phyloP scores from a whole-genome alignment of 2,797 vertebrate species.

The Manis javanica region DNA sequence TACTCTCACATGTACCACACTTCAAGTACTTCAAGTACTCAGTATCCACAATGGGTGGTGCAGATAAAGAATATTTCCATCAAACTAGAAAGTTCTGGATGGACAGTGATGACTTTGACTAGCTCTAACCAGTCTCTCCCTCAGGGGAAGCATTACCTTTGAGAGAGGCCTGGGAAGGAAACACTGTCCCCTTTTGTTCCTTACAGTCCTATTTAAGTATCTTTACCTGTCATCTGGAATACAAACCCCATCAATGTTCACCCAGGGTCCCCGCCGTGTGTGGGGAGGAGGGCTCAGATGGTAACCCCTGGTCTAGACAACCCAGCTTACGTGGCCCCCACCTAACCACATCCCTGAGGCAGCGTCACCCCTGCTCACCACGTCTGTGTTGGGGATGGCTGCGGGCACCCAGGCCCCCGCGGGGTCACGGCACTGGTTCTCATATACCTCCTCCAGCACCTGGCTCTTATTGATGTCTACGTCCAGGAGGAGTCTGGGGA shows the following conservation, averaged over 20 bases:
- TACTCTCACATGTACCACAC: background rate
- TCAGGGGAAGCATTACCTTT: background rate
- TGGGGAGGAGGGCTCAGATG: background rate
- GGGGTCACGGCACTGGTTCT: slow-evolving; percentile 77
- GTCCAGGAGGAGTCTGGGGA: slow-evolving; percentile 81
- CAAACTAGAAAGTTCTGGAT: background rate
- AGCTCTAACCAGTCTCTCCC: background rate
- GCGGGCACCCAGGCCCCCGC: slow-evolving; percentile 74
- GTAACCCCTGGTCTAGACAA: fast-evolving
- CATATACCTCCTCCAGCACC: slow-evolving; percentile 86
- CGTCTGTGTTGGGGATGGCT: slow-evolving; percentile 16
- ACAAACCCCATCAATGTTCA: too few relatives aligned
- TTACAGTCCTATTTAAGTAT: background rate
- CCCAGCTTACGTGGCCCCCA: background rate
- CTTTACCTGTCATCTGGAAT: background rate
- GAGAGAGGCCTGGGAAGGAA: background rate
- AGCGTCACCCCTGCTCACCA: slow-evolving; percentile 67
- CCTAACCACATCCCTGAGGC: fast-evolving
- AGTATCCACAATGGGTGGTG: background rate
- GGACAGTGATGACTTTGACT: background rate
- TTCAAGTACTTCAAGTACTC: background rate
- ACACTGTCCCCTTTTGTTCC: background rate
- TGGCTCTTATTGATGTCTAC: slow-evolving; percentile 78
- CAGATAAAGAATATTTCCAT: background rate
- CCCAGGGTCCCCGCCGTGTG: fast-evolving